Evolutionary conservation across 2,797 vertebrate genomes (phyloP).

Genomic region (Sebastes itinus): DNA sequence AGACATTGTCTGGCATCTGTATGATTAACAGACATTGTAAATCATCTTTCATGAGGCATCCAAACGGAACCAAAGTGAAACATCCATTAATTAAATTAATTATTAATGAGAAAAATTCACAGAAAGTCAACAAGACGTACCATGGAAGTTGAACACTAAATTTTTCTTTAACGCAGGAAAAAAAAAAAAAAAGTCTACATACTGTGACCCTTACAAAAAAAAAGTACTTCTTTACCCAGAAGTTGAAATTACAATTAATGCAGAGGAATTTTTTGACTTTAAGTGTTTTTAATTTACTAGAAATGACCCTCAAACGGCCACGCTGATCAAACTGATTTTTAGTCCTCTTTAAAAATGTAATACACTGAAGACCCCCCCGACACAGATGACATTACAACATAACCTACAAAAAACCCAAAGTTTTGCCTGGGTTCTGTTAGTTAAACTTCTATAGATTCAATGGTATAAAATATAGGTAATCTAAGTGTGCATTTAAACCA

Average conservation of each 20-base stretch:
- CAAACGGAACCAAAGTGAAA: conserved; percentile 95
- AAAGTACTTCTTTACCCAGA: conserved; percentile 79
- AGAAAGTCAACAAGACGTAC: conserved; percentile 95
- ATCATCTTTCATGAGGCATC: conserved; percentile 94
- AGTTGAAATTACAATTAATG: conserved; percentile 73
- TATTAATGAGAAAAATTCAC: conserved; percentile 91
- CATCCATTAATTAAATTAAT: conserved; percentile 95
- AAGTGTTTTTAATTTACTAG: conserved; percentile 79
- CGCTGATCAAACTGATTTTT: conserved; percentile 90
- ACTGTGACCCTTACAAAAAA: conserved; percentile 60
- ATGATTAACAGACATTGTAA: conserved; percentile 76
- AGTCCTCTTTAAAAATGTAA: conserved; percentile 90
- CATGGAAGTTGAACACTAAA: conserved; percentile 93
- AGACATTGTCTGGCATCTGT: conserved; percentile 73
- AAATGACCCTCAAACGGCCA: conserved; percentile 78
- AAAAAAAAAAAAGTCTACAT: conserved; percentile 70
- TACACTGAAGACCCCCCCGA: conserved; percentile 89
- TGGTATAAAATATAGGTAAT: conserved; percentile 99
- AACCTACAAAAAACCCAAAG: conserved; percentile 95
- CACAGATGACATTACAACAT: conserved; percentile 96
- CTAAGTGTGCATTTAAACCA: conserved; percentile 99
- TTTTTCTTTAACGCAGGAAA: conserved; percentile 81
- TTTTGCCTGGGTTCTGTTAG: conserved; percentile 81
- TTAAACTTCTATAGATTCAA: conserved; percentile 85
- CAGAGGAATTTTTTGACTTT: conserved; percentile 80